phyloP scores from a whole-genome alignment of 1,140 invertebrate genomes.

The Drosophila pallidifrons region DNA sequence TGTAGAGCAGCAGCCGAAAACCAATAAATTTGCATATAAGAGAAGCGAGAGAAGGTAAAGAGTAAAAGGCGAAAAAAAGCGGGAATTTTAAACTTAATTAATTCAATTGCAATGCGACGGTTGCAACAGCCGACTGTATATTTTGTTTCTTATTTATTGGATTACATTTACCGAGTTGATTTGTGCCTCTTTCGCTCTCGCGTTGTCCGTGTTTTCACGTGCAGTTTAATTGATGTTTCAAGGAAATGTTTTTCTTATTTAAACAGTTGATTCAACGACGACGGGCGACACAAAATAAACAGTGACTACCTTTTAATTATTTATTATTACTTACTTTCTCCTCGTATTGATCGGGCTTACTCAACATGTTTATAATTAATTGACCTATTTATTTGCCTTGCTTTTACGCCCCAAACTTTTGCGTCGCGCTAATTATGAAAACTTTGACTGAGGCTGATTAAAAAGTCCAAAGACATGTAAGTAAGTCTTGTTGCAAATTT shows the following conservation, averaged over 20 bases:
- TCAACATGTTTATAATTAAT: background rate
- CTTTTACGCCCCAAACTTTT: background rate
- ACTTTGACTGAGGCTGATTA: conserved; percentile 13
- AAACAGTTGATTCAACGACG: background rate
- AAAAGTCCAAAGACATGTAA: conserved; percentile 18
- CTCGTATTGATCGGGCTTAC: background rate
- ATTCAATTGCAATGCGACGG: conserved; percentile 40
- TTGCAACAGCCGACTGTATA: conserved; percentile 3
- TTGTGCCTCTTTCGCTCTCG: background rate
- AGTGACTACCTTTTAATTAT: background rate
- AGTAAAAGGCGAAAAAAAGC: conserved; percentile 3
- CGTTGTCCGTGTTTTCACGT: conserved; percentile 1
- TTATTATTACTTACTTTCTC: background rate
- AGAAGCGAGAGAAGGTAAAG: conserved; percentile 3
- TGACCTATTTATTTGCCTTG: background rate
- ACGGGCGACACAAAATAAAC: background rate
- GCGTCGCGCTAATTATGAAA: conserved; percentile 15
- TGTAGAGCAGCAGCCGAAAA: conserved; percentile 11
- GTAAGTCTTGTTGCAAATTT: background rate
- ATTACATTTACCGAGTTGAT: conserved; percentile 14
- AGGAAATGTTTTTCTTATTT: background rate
- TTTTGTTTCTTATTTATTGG: conserved; percentile 25
- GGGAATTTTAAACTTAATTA: conserved; percentile 36
- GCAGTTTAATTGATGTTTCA: background rate
- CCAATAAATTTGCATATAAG: conserved; percentile 43